Base-by-base conservation (phyloP, 2,113 vertebrate species). In the Morone chrysops region DNA sequence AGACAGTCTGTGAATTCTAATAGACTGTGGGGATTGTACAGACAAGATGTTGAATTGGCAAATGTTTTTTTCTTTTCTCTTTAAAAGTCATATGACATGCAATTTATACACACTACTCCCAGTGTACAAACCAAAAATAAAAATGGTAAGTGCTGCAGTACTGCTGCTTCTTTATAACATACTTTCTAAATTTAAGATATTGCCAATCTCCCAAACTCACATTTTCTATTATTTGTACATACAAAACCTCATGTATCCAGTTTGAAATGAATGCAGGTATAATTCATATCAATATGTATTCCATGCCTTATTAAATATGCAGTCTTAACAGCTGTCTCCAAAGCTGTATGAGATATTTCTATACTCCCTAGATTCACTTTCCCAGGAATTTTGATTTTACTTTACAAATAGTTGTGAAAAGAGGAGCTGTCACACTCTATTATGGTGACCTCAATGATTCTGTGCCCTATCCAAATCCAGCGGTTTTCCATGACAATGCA, bases 401-500 rank as follows among this genome's bases (percentile, higher is more conserved):
- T 89, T 93, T 31, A 87, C 89, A 92, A 94, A 93, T 89, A 90
- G 84, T 91, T 92, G 90, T 93, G 91, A 92, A 93, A 92, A 88
- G 88, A 69, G 80, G 78, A 93, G 91, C 93, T 94, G 94, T 94
- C 93, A 95, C 93, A 92, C 89, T 93, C 90, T 70, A 94, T 94
- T 95, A 94, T 92, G 75, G 89, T 91, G 89, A 93, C 90, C 90
- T 93, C 90, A 93, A 93, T 92, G 94, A 93, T 93, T 92, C 85
- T 88, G 84, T 92, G 91, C 92, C 92, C 90, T 90, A 61, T 92
- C 93, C 92, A 93, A 88, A 93, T 94, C 92, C 94, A 94, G 93
- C 8, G 89, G 92, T 93, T 94, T 94, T 94, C 90, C 94, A 94
- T 93, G 94, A 94, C 94, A 94, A 94, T 93, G 83, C 88, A 91